These are phyloP conservation scores for Malthinus seriepunctatus DNA, from an alignment of 2,888 invertebrate species.

Conservation along the genomic window DNA sequence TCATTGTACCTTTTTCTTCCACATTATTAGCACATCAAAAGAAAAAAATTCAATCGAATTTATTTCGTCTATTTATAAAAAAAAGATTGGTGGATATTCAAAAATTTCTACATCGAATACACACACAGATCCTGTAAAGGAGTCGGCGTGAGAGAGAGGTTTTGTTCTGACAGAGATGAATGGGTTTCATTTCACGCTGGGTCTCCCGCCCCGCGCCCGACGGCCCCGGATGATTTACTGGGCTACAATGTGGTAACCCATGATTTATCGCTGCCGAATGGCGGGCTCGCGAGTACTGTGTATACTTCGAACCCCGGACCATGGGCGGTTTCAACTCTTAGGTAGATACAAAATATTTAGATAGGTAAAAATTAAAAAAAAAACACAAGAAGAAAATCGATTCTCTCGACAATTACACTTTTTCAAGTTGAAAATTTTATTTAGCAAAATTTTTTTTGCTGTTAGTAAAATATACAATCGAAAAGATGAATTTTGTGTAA, in stretches of 20 bases:
- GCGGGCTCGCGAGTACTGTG: conserved; percentile 57
- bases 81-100: conserved; percentile 5
- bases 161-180: conserved; percentile 54
- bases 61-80: too few relatives aligned
- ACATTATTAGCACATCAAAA: too few relatives aligned
- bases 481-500: conserved; percentile 51
- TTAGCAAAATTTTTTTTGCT: conserved; percentile 30
- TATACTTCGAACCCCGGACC: conserved; percentile 44
- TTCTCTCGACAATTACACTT: too few relatives aligned
- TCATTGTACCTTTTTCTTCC: too few relatives aligned
- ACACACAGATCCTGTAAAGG: conserved; percentile 34
- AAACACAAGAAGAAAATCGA: too few relatives aligned
- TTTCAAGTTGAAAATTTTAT: conserved; percentile 1
- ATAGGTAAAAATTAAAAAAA: conserved; percentile 9
- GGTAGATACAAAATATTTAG: conserved; percentile 38
- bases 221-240: conserved; percentile 65
- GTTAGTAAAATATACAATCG: conserved; percentile 49
- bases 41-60: too few relatives aligned
- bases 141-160: conserved; percentile 33
- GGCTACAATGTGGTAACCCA: conserved; percentile 71
- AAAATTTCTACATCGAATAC: conserved; percentile 25
- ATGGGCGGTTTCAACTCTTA: conserved; percentile 34
- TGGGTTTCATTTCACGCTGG: conserved; percentile 60
- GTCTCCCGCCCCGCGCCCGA: conserved; percentile 58
- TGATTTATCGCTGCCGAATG: conserved; percentile 67